phyloP scores from a whole-genome alignment of 2,888 invertebrate species.

The Apamea anceps region DNA sequence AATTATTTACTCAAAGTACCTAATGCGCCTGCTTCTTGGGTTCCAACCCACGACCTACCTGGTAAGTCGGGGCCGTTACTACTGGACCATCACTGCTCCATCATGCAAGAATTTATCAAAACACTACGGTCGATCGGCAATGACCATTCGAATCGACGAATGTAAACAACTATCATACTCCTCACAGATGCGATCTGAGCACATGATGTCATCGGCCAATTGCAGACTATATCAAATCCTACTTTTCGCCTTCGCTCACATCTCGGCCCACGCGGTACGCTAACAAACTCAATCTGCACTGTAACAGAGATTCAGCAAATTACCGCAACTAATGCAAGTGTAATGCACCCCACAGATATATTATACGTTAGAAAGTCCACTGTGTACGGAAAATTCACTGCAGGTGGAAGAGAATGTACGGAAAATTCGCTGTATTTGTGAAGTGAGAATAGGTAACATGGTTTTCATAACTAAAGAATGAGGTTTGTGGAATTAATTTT shows the following conservation, averaged over 20 bases:
- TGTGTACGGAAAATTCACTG: conserved; percentile 15
- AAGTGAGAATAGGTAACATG: conserved; percentile 15
- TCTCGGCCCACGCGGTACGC: not conserved
- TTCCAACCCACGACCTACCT: too few relatives aligned
- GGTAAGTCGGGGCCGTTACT: not conserved
- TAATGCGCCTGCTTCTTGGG: too few relatives aligned
- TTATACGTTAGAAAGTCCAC: conserved; percentile 45
- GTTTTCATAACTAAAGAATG: conserved; percentile 38
- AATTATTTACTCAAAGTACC: too few relatives aligned
- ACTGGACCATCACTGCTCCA: not conserved
- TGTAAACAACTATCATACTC: too few relatives aligned
- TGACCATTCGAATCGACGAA: not conserved
- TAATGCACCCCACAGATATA: conserved; percentile 52
- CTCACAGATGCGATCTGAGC: not conserved
- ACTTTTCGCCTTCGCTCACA: not conserved
- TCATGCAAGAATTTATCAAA: not conserved
- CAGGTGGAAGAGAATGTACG: conserved; percentile 30
- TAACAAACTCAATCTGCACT: conserved; percentile 46
- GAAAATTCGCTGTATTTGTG: conserved; percentile 31
- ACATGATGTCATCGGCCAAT: conserved; percentile 5
- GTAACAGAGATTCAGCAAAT: conserved; percentile 55
- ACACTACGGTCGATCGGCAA: not conserved
- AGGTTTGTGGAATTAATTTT: not conserved
- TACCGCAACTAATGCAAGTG: conserved; percentile 55
- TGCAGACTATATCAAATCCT: not conserved